These are phyloP conservation scores for Eurystomus glaucurus DNA, from an alignment of 2,797 vertebrate genomes.

Conservation along the genomic window DNA sequence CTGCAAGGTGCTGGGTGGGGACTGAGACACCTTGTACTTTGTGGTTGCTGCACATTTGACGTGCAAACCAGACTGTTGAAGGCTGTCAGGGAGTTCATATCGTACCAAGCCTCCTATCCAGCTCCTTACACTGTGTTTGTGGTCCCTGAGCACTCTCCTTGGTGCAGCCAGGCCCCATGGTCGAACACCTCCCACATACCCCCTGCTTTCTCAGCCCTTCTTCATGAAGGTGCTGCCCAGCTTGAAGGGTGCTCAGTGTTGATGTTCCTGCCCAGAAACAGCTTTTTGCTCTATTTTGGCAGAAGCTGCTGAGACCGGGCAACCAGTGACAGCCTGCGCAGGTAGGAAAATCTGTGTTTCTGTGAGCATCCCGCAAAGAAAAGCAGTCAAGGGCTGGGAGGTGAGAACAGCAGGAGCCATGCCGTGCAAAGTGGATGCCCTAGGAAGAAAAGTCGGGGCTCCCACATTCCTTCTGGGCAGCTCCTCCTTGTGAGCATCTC, in stretches of 20 bases:
- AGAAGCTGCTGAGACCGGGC: fast-evolving
- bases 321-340: neutral
- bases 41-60: neutral
- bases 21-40: neutral
- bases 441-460: neutral
- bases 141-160: neutral
- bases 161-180: fast-evolving
- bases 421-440: fast-evolving
- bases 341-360: neutral
- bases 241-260: neutral
- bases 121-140: neutral
- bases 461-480: neutral
- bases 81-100: neutral
- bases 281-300: neutral
- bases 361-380: neutral
- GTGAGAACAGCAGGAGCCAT: fast-evolving
- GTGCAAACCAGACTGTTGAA: neutral
- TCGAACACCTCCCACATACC: fast-evolving
- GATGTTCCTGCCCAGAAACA: neutral
- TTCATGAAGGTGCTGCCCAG: neutral
- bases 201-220: neutral
- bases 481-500: neutral
- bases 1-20: neutral
- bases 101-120: fast-evolving
- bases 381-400: neutral